Evolutionary conservation across 2,888 invertebrate species (phyloP), one percentile per base, ranked within the genome.

Genomic region (Tenodera sinensis): DNA sequence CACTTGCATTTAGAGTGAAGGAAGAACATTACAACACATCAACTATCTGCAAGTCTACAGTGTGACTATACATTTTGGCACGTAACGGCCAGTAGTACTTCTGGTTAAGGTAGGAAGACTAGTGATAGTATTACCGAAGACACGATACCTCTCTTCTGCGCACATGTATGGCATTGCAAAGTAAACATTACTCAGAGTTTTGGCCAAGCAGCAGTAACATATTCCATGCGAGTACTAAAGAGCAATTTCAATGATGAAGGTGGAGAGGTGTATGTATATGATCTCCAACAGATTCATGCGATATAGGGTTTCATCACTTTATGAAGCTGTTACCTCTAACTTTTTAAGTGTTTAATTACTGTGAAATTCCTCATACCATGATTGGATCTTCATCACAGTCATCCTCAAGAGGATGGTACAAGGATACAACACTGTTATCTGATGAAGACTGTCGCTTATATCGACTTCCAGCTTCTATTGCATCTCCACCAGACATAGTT

Each of bases 371-470:
- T 92, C 91, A 93, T 86, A 93, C 93, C 93, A 93, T 93, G 88
- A 93, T 93, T 30, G 93, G 92, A 90, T 93, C 93, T 90, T 93
- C 93, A 90, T 93, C 92, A 28, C 92, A 91, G 89, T 92, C 92
- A 54, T 92, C 90, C 86, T 91, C 91, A 83, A 91, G 91, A 88
- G 91, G 91, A 28, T 91, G 91, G 88, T 91, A 91, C 83, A 91
- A 88, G 54, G 91, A 91, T 34, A 91, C 91, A 88, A 93, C 92
- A 90, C 92, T 92, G 82, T 93, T 92, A 89, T 93, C 94, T 2
- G 93, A 93, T 28, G 94, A 93, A 47, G 93, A 92, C 91, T 94
- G 93, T 90, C 93, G 92, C 91, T 93, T 93, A 20, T 93, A 91
- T 91, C 34, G 85, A 27, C 83, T 82, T n/a, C 54, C 54, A 30